These are phyloP conservation scores for Heteromurus nitidus DNA, from an alignment of 2,888 invertebrate species.

Conservation along the genomic window DNA sequence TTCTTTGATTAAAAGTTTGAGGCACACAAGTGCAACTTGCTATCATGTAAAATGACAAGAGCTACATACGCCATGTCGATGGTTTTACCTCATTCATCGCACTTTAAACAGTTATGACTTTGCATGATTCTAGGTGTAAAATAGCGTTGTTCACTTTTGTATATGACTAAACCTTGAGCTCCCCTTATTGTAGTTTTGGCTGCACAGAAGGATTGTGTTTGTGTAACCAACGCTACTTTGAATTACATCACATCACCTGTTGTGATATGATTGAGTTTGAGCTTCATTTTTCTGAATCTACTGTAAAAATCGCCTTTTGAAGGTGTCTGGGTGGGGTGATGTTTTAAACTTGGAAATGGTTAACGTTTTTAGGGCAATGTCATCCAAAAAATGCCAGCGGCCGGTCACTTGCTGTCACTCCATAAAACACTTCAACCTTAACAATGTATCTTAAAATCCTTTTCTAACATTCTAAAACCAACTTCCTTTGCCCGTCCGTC, in stretches of 20 bases:
- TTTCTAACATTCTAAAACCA: no score
- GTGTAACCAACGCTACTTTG: background rate
- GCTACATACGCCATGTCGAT: constrained; percentile 43
- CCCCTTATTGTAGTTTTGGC: background rate
- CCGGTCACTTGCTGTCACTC: background rate
- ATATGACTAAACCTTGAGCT: background rate
- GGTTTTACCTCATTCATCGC: constrained; percentile 39
- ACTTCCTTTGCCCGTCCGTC: no score
- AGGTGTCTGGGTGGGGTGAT: constrained; percentile 37
- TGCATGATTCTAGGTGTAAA: constrained; percentile 5
- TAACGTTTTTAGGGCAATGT: constrained; percentile 50
- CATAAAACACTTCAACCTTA: no score
- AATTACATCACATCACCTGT: background rate
- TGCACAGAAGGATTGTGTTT: background rate
- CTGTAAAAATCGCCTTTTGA: background rate
- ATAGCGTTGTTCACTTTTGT: background rate
- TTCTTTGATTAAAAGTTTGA: constrained; percentile 6
- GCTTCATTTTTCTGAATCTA: background rate
- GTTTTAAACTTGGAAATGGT: constrained; percentile 8
- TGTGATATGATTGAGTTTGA: no score
- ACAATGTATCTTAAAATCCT: background rate
- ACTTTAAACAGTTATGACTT: constrained; percentile 8
- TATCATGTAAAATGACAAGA: constrained; percentile 21
- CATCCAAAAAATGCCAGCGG: constrained; percentile 22
- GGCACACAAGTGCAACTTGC: constrained; percentile 2